A percentile compares a stretch with the other conserved stretches of the same genome.
Conservation (phyloP, 2,888 invertebrate species). For the Eumerus sabulonum region DNA sequence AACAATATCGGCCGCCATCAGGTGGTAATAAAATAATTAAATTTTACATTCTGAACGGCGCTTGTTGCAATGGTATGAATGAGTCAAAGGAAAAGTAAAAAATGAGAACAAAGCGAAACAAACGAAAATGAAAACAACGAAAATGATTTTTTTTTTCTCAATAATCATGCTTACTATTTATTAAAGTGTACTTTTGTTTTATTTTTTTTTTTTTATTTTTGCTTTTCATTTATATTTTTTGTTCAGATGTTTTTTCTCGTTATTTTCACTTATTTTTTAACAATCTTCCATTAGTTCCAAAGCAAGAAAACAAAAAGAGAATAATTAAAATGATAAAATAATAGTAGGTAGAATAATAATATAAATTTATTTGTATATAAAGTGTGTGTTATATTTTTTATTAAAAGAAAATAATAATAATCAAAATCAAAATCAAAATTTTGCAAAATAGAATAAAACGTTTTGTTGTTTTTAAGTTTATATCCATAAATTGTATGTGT, state of each 20-base stretch:
- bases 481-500: constrained; percentile 11
- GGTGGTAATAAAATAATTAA: background rate
- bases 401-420: constrained; percentile 13
- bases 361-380: constrained; percentile 30
- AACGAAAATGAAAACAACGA: constrained; percentile 53
- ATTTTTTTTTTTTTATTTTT: constrained; percentile 34
- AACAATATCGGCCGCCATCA: too few relatives aligned
- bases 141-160: constrained; percentile 55
- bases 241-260: constrained; percentile 20
- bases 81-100: background rate
- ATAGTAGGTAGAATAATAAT: constrained; percentile 38
- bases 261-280: constrained; percentile 28
- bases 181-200: constrained; percentile 51
- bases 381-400: constrained; percentile 17
- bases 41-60: background rate
- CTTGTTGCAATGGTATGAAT: background rate
- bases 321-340: constrained; percentile 34
- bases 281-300: constrained; percentile 59
- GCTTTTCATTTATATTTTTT: constrained; percentile 43
- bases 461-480: too few relatives aligned
- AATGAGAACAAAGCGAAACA: constrained; percentile 17
- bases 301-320: constrained; percentile 33
- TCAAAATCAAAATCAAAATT: constrained; percentile 34
- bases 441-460: constrained; percentile 37
- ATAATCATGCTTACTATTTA: constrained; percentile 64